Evolutionary conservation across 2,888 invertebrate species (phyloP).

Genomic region (Tillus elongatus): DNA sequence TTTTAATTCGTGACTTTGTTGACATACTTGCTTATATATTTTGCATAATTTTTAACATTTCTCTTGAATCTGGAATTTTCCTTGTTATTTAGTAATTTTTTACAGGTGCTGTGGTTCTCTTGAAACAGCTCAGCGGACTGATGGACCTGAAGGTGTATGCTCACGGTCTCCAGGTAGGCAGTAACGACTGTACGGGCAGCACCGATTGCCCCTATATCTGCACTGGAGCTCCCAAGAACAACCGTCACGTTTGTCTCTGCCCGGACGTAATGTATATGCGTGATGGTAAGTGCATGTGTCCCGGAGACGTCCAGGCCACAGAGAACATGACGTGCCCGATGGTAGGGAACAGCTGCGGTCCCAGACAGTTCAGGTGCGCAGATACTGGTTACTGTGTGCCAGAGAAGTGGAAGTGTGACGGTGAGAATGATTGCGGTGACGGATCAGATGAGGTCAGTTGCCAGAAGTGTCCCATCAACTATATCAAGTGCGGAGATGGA

Average conservation of each 20-base stretch:
- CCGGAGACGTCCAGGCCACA: slow-evolving; percentile 54
- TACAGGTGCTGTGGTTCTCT: slow-evolving; percentile 34
- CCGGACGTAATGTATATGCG: slow-evolving; percentile 60
- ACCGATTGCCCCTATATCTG: slow-evolving; percentile 65
- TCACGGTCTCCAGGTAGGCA: slow-evolving; percentile 64
- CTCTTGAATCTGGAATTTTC: neutral
- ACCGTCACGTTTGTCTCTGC: slow-evolving; percentile 63
- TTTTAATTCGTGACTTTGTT: no score
- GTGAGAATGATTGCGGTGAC: slow-evolving; percentile 60
- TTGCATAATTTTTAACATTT: neutral
- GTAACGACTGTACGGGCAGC: slow-evolving; percentile 56
- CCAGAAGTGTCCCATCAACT: slow-evolving; percentile 46
- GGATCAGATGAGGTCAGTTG: slow-evolving; percentile 51
- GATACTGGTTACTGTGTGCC: slow-evolving; percentile 51
- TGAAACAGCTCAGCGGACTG: slow-evolving; percentile 54
- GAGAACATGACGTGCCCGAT: slow-evolving; percentile 63
- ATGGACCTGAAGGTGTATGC: slow-evolving; percentile 81
- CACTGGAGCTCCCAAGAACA: slow-evolving; percentile 58
- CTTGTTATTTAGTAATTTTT: no score
- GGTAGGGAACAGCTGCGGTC: slow-evolving; percentile 49
- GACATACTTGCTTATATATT: neutral
- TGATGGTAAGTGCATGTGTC: slow-evolving; percentile 64
- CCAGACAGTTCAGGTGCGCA: slow-evolving; percentile 51
- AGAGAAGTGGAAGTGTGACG: slow-evolving; percentile 53
- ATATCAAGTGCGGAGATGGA: slow-evolving; percentile 51